Base-by-base conservation (phyloP, 1,140 invertebrate genomes). In the Drosophila trapezifrons region DNA sequence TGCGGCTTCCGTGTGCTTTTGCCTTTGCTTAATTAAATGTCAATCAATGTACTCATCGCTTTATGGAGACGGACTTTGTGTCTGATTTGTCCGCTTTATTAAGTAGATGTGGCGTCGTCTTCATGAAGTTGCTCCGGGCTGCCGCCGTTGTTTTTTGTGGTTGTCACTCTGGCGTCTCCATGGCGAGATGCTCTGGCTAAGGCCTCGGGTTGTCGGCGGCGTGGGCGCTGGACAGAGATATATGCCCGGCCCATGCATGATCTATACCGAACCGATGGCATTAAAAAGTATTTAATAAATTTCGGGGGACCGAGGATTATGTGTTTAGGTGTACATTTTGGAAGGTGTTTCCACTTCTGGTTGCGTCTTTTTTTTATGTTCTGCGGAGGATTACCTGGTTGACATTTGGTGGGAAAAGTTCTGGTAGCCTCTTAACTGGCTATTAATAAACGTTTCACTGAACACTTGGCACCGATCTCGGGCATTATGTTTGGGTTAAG, bases 231-330 rank as follows among this genome's bases (percentile, higher is more conserved):
- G 69, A 70, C 70, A 83, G 40, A 79, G 65, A 86, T 78, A 76
- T 67, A 75, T 77, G 57, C 43, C 51, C 10, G 27, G 35, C 49
- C 56, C 52, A 62, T 35, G 52, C 64, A 76, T 77, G 74, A 77
- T 52, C 49, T 73, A 67, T 64, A 47, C 75, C 58, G 25, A 75
- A 71, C 46, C 49, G 43, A 59, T 52, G 79, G 83, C 49, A 86
- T 86, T 89, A 83, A 83, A 87, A 86, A 82, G 83, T 86, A 87
- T 86, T 86, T 86, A 76, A 86, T 87, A 86, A 87, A 87, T 79
- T 86, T 77, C 8, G 27, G 66, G 22, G 66, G 72, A 56, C 64
- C 47, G 79, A 58, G 83, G 83, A 87, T 86, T 86, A 86, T 59
- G 72, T 76, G 76, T 85, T 78, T 78, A 76, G 45, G 55, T 67